Conservation (phyloP, 2,888 invertebrate genomes). For the Eristalis arbustorum region DNA sequence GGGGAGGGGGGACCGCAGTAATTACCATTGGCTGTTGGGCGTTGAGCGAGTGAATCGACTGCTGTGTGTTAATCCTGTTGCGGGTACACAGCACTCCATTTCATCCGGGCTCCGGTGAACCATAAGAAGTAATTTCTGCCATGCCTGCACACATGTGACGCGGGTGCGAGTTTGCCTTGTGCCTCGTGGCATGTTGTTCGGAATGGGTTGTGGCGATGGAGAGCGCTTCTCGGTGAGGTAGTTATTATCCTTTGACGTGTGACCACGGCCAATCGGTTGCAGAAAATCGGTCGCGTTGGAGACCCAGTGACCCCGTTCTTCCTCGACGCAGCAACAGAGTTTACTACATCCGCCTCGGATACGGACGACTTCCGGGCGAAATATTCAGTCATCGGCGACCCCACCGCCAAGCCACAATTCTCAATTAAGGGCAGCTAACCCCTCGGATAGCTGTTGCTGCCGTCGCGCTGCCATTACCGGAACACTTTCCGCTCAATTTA, state of each 20-base stretch:
- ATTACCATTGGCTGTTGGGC: neutral
- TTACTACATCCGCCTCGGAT: neutral
- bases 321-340: neutral
- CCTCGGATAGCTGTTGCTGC: neutral
- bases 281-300: too few species aligned
- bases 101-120: neutral
- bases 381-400: neutral
- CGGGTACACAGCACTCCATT: neutral
- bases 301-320: neutral
- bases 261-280: too few species aligned
- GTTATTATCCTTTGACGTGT: neutral
- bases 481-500: conserved; percentile 68
- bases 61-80: neutral
- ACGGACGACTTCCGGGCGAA: neutral
- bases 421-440: conserved; percentile 47
- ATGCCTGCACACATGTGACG: neutral
- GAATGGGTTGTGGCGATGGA: neutral
- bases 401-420: conserved; percentile 47
- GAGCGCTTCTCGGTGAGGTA: neutral
- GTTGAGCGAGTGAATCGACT: neutral
- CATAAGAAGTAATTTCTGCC: neutral
- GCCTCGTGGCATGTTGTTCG: neutral
- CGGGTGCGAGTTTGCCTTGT: neutral
- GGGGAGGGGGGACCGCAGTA: neutral
- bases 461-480: conserved; percentile 49